These are phyloP conservation scores for Eupristina koningsbergeri DNA, from an alignment of 1,140 invertebrate genomes.

Conservation along the genomic window DNA sequence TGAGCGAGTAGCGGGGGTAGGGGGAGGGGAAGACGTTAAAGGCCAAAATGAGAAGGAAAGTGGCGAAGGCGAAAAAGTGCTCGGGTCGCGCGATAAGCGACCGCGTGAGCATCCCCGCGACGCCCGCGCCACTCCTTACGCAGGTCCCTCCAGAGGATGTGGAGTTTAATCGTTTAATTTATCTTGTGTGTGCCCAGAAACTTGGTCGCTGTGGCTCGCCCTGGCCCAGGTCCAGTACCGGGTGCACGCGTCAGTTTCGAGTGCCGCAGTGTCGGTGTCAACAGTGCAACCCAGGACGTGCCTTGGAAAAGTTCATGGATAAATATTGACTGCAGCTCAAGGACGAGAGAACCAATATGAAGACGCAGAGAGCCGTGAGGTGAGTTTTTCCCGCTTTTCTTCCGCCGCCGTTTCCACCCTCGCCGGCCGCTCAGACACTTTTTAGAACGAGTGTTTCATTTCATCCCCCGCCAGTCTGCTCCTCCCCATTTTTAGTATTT, in stretches of 20 bases:
- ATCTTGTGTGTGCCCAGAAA: conserved; percentile 17
- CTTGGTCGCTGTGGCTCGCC: neutral
- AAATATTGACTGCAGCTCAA: conserved; percentile 41
- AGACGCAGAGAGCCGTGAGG: conserved; percentile 49
- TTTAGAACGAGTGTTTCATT: no score
- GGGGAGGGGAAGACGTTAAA: neutral
- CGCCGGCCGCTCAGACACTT: neutral
- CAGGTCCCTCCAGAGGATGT: no score
- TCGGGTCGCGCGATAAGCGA: neutral
- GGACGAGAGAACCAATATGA: conserved; percentile 35
- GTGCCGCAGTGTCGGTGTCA: neutral
- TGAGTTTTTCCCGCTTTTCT: conserved; percentile 38
- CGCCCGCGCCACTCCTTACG: no score
- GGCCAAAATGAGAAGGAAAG: neutral
- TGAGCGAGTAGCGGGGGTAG: neutral
- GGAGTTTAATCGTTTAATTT: conserved; percentile 31
- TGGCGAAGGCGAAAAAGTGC: neutral
- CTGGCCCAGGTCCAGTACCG: neutral
- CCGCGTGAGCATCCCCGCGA: neutral
- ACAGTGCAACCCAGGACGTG: neutral
- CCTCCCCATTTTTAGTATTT: neutral
- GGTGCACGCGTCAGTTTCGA: neutral
- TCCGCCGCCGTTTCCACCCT: neutral
- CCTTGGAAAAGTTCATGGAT: conserved; percentile 36
- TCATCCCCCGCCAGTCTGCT: neutral